Evolutionary conservation across 2,797 vertebrate species (phyloP).

Genomic region (Ceryle rudis): DNA sequence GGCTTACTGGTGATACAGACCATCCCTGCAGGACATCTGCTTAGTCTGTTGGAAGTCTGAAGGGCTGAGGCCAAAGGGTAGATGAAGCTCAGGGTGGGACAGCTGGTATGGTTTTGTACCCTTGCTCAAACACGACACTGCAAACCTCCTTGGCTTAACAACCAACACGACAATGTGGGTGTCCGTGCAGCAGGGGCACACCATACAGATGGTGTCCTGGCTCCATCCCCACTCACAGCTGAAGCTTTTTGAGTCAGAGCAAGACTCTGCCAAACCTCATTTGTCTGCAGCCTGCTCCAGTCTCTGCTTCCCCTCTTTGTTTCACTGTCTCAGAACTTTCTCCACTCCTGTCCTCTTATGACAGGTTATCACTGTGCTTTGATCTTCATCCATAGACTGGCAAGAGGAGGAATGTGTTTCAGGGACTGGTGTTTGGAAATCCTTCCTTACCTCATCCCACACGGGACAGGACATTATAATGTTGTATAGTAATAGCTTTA

Average conservation of each 20-base stretch:
- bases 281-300: neutral
- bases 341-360: neutral
- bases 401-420: neutral
- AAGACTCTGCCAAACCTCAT: neutral
- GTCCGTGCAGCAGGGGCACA: neutral
- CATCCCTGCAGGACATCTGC: neutral
- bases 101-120: neutral
- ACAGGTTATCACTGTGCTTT: neutral
- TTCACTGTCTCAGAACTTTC: neutral
- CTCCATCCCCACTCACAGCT: neutral
- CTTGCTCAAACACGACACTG: neutral
- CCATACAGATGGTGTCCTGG: neutral
- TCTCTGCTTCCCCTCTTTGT: neutral
- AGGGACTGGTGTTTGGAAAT: neutral
- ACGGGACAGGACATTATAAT: neutral
- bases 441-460: neutral
- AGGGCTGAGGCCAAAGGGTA: neutral
- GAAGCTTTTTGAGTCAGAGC: neutral
- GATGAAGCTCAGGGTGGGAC: neutral
- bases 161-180: rapidly evolving
- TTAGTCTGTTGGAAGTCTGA: neutral
- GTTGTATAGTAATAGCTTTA: neutral
- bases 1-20: no score
- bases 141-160: neutral
- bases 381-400: neutral